Percentiles rank a stretch among this genome's conserved stretches.
phyloP scores from a whole-genome alignment of 2,888 invertebrate genomes.

The Leptopilina syphax region DNA sequence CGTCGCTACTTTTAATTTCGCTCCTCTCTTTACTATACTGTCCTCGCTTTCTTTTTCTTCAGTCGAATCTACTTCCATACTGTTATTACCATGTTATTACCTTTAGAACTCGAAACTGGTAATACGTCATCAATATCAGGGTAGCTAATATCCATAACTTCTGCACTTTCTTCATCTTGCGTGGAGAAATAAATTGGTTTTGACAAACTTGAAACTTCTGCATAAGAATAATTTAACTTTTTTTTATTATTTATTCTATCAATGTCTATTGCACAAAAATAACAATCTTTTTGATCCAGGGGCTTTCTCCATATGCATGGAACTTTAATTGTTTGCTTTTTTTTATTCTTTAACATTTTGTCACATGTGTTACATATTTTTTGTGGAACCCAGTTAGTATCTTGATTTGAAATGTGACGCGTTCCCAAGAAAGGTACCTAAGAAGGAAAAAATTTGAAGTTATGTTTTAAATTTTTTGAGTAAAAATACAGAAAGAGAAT shows the following conservation, averaged over 20 bases:
- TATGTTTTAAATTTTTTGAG: too few relatives aligned
- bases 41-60: background rate
- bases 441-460: too few relatives aligned
- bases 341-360: background rate
- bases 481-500: too few relatives aligned
- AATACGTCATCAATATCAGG: background rate
- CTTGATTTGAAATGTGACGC: slow-evolving; percentile 23
- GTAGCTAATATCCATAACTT: background rate
- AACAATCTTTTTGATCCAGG: background rate
- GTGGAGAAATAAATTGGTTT: background rate
- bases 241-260: background rate
- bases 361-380: slow-evolving; percentile 9
- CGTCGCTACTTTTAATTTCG: background rate
- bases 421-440: too few relatives aligned
- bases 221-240: slow-evolving; percentile 7
- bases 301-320: slow-evolving; percentile 16
- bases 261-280: slow-evolving; percentile 7
- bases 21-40: background rate
- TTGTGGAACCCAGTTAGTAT: background rate
- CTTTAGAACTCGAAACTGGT: background rate
- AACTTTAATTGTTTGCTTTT: background rate
- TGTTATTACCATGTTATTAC: too few relatives aligned
- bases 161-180: background rate
- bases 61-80: background rate
- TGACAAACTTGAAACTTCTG: background rate